phyloP scores from a whole-genome alignment of 2,797 vertebrate genomes.

The Pseudochromis fuscus region DNA sequence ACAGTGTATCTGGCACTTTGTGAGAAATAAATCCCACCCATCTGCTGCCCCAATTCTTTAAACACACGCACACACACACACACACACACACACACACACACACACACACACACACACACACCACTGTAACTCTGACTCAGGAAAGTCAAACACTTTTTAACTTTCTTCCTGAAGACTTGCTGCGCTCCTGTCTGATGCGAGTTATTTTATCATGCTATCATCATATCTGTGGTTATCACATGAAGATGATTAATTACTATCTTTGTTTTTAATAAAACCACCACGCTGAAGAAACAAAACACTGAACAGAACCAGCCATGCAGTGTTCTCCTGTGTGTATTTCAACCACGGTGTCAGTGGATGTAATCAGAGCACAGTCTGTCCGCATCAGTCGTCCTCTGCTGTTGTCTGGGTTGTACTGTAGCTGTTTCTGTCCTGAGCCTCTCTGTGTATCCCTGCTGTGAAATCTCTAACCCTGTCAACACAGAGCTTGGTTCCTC shows the following conservation, averaged over 20 bases:
- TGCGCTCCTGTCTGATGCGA: neutral
- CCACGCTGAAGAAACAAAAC: no score
- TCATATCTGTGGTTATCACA: no score
- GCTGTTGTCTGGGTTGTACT: neutral
- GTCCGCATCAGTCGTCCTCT: conserved; percentile 15
- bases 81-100: no score
- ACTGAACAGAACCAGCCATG: neutral
- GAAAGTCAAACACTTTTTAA: conserved; percentile 15
- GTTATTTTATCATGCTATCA: no score
- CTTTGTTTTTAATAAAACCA: conserved; percentile 4
- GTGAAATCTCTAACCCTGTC: conserved; percentile 42
- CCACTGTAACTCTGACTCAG: neutral
- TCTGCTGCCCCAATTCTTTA: conserved; percentile 16
- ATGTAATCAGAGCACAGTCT: conserved; percentile 8
- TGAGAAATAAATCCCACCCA: conserved; percentile 15
- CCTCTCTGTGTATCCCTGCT: conserved; percentile 21
- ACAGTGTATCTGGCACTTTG: conserved; percentile 13
- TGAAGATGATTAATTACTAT: neutral
- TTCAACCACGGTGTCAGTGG: conserved; percentile 7
- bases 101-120: no score
- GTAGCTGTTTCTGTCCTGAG: conserved; percentile 10
- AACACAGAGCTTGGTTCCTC: conserved; percentile 45
- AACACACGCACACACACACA: conserved; percentile 26
- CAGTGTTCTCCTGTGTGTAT: neutral
- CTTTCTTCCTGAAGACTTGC: neutral